Evolutionary conservation across 2,797 vertebrate species (phyloP).

Genomic region (Stomatorhinus walkeri): DNA sequence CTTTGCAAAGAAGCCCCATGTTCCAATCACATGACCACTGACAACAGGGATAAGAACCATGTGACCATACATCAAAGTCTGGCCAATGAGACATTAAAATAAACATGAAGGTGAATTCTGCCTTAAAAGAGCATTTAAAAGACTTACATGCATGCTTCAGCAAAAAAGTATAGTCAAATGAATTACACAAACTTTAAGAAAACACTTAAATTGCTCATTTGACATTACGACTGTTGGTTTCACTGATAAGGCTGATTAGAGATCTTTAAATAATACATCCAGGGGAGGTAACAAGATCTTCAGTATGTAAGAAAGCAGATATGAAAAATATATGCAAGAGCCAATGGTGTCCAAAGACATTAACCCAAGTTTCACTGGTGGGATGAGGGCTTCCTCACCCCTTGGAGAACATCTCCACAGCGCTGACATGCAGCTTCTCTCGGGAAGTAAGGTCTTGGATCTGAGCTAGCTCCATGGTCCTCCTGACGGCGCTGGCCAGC

Average conservation of each 20-base stretch:
- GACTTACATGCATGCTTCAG: not conserved
- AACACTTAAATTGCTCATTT: not conserved
- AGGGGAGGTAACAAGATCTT: not conserved
- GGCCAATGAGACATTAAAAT: not conserved
- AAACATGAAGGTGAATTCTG: not conserved
- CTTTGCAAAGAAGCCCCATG: not conserved
- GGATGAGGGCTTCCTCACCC: slow-evolving; percentile 62
- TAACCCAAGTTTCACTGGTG: not conserved
- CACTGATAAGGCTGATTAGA: not conserved
- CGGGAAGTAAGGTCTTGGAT: slow-evolving; percentile 66
- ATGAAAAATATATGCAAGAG: not conserved
- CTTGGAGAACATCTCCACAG: slow-evolving; percentile 70
- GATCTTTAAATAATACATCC: not conserved
- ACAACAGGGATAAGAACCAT: not conserved
- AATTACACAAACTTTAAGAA: not conserved
- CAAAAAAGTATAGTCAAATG: not conserved
- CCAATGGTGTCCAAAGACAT: not conserved
- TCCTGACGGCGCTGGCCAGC: slow-evolving; percentile 62
- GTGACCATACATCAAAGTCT: not conserved
- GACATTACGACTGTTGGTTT: not conserved
- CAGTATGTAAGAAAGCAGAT: not conserved
- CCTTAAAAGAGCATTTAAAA: not conserved
- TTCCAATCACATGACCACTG: not conserved
- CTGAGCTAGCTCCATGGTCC: slow-evolving; percentile 60
- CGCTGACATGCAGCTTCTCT: slow-evolving; percentile 78